These are phyloP conservation scores for Plectrocnemia conspersa DNA, from an alignment of 1,140 invertebrate genomes.

Conservation along the genomic window DNA sequence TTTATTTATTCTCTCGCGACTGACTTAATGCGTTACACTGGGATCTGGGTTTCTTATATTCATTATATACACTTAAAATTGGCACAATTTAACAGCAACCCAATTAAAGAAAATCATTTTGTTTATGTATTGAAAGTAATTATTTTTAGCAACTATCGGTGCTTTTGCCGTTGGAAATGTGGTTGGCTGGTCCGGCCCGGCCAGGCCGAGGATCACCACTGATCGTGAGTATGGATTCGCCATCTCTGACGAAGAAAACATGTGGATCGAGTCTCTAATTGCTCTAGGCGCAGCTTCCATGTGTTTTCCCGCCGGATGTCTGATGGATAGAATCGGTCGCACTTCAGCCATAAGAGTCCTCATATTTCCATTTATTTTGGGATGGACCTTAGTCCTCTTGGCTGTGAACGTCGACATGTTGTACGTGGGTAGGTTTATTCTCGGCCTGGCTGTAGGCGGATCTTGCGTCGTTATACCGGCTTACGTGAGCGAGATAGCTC, in stretches of 20 bases:
- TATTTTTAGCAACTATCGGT: slow-evolving; percentile 51
- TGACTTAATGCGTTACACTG: too few relatives aligned
- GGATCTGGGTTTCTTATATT: too few relatives aligned
- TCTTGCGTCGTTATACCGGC: slow-evolving; percentile 72
- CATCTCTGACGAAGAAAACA: slow-evolving; percentile 51
- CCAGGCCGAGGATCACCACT: slow-evolving; percentile 52
- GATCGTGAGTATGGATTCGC: slow-evolving; percentile 52
- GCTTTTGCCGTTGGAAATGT: slow-evolving; percentile 55
- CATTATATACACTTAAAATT: too few relatives aligned
- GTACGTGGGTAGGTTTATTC: slow-evolving; percentile 68
- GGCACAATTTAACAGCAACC: too few relatives aligned
- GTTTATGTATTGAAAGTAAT: slow-evolving; percentile 2
- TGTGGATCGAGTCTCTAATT: slow-evolving; percentile 68
- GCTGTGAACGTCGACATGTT: slow-evolving; percentile 61
- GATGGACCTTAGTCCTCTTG: slow-evolving; percentile 73
- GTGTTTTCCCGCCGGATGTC: slow-evolving; percentile 65
- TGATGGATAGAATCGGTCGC: slow-evolving; percentile 70
- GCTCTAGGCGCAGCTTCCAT: slow-evolving; percentile 67
- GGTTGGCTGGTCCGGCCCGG: slow-evolving; percentile 73
- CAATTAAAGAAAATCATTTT: too few relatives aligned
- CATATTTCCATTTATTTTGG: slow-evolving; percentile 65
- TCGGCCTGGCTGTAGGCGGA: slow-evolving; percentile 67
- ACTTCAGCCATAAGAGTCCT: slow-evolving; percentile 68
- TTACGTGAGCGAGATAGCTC: slow-evolving; percentile 78
- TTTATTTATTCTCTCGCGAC: slow-evolving; percentile 4